These are phyloP conservation scores for Caenorhabditis parvicauda DNA, from an alignment of 2,888 invertebrate genomes.

Conservation along the genomic window DNA sequence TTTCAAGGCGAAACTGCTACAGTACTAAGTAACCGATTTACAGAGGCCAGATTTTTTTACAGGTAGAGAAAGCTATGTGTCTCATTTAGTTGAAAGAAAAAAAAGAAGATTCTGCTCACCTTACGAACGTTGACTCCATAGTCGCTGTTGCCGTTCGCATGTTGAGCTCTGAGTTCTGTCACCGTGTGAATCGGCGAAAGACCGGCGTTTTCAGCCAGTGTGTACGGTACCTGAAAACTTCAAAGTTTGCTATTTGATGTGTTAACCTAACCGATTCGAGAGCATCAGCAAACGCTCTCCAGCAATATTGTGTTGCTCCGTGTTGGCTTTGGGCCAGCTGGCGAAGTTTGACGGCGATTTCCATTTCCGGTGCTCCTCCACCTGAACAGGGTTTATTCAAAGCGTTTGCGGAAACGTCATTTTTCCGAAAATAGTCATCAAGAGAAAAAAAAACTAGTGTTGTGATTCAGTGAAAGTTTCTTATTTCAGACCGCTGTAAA, in stretches of 20 bases:
- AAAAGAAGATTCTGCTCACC: constrained; percentile 58
- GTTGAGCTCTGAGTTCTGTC: constrained; percentile 89
- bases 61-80: too few species aligned
- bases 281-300: constrained; percentile 91
- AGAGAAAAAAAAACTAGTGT: too few species aligned
- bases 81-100: too few species aligned
- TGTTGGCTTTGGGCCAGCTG: constrained; percentile 76
- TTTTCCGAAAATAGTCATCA: too few species aligned
- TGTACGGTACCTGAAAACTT: constrained; percentile 76
- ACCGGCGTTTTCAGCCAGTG: constrained; percentile 87
- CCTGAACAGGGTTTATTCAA: constrained; percentile 73
- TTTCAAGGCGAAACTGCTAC: too few species aligned
- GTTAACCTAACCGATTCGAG: constrained; percentile 70
- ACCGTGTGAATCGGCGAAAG: constrained; percentile 91
- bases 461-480: too few species aligned
- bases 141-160: constrained; percentile 80
- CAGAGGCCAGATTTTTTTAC: too few species aligned
- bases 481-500: too few species aligned
- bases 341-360: constrained; percentile 81
- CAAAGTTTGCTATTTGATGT: neutral
- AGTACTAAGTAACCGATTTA: too few species aligned
- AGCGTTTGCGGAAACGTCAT: too few species aligned
- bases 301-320: constrained; percentile 91
- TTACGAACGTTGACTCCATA: constrained; percentile 91
- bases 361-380: constrained; percentile 96